Percentiles rank a stretch among this genome's conserved stretches.
Conservation (phyloP, 1,140 invertebrate genomes). For the Diorhabda carinulata region DNA sequence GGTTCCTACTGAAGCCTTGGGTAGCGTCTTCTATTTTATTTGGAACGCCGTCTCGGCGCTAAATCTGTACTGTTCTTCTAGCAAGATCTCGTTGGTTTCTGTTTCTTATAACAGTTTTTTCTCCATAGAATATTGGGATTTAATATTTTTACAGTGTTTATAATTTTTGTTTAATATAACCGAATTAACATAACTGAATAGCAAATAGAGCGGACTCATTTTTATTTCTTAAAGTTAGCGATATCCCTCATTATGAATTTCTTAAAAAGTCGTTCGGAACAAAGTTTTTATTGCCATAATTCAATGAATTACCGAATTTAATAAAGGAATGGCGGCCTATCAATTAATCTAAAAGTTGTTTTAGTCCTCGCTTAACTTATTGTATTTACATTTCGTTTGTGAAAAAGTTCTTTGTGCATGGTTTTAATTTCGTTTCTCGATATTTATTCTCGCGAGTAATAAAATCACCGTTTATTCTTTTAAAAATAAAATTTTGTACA, state of each 20-base stretch:
- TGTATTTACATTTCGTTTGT: conserved; percentile 21
- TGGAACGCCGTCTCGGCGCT: no score
- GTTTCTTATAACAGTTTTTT: no score
- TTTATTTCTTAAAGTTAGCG: conserved; percentile 29
- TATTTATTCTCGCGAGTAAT: neutral
- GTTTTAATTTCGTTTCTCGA: conserved; percentile 1
- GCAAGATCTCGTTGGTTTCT: no score
- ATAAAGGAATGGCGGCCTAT: conserved; percentile 20
- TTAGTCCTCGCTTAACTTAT: conserved; percentile 14
- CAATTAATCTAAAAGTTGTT: conserved; percentile 22
- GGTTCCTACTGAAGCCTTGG: no score
- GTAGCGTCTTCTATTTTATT: no score
- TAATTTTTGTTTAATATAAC: conserved; percentile 46
- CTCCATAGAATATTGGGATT: no score
- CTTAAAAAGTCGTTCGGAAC: conserved; percentile 35
- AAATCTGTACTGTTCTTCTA: no score
- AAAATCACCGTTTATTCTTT: conserved; percentile 2
- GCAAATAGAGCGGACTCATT: conserved; percentile 35
- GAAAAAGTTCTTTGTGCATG: conserved; percentile 13
- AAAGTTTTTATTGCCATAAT: conserved; percentile 34
- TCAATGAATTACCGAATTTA: conserved; percentile 36
- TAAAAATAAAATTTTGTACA: neutral
- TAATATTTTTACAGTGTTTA: conserved; percentile 49
- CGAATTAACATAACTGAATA: conserved; percentile 46
- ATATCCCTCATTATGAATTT: conserved; percentile 39